Conservation (phyloP, 92 coral and sea anemone species). For the Zoanthus sansibaricus region DNA sequence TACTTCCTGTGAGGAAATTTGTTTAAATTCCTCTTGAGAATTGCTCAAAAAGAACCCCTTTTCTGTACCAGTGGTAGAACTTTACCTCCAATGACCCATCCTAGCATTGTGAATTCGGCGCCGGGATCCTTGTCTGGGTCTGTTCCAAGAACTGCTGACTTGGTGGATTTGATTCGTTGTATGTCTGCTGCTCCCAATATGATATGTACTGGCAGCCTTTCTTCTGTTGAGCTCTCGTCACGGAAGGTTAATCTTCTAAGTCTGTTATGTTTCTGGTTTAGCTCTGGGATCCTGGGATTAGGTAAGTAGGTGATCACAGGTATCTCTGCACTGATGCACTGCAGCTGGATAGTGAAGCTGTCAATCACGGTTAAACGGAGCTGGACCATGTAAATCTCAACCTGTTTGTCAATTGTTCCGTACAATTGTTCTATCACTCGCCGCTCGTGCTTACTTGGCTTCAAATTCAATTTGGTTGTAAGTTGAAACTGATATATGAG, state of each 20-base stretch:
- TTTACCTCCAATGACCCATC: constrained; percentile 54
- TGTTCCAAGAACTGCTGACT: constrained; percentile 30
- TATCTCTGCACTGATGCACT: constrained; percentile 55
- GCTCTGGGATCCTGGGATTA: not conserved
- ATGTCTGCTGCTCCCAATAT: too few relatives aligned
- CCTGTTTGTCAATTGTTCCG: constrained; percentile 53
- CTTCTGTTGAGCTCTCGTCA: constrained; percentile 55
- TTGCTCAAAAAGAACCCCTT: too few relatives aligned
- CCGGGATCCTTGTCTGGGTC: constrained; percentile 33
- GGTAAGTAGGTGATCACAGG: constrained; percentile 63
- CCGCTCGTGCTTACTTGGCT: constrained; percentile 52
- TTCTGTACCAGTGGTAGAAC: constrained; percentile 23
- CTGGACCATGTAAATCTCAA: constrained; percentile 7
- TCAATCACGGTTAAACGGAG: constrained; percentile 43
- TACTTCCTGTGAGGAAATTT: constrained; percentile 74
- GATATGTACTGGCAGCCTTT: not conserved
- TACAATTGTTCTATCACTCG: constrained; percentile 1
- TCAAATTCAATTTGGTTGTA: constrained; percentile 60
- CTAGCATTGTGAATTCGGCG: not conserved
- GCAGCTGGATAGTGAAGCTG: not conserved
- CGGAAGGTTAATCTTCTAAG: constrained; percentile 31
- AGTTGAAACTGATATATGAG: constrained; percentile 10
- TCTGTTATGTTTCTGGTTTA: too few relatives aligned
- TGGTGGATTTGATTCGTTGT: too few relatives aligned
- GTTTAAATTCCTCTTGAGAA: constrained; percentile 65